Conservation (phyloP, 2,113 vertebrate species). For the Syngnathus typhle region DNA sequence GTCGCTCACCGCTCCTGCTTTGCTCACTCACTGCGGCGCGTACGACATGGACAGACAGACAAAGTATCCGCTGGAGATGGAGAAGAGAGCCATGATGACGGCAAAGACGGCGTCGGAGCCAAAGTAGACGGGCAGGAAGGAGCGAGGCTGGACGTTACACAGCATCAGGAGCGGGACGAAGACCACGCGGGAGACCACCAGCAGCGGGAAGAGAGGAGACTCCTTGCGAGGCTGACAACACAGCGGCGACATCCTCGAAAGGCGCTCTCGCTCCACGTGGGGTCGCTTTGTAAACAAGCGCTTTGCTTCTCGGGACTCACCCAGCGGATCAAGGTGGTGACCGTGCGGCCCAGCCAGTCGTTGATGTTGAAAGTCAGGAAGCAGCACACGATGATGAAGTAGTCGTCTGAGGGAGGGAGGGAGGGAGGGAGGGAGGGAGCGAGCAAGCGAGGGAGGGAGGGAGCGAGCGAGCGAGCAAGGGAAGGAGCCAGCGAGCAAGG, state of each 20-base stretch:
- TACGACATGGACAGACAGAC: slow-evolving; percentile 85
- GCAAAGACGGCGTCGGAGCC: slow-evolving; percentile 69
- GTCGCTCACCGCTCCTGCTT: too few species aligned
- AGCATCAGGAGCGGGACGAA: slow-evolving; percentile 82
- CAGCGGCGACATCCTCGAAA: too few species aligned
- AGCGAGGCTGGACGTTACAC: slow-evolving; percentile 72
- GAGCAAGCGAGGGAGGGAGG: too few species aligned
- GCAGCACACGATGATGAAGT: slow-evolving; percentile 80
- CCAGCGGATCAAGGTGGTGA: slow-evolving; percentile 75
- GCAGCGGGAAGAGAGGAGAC: slow-evolving; percentile 69
- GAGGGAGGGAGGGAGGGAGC: too few species aligned
- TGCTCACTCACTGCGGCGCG: slow-evolving; percentile 76
- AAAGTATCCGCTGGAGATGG: slow-evolving; percentile 80
- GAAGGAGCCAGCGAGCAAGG: too few species aligned
- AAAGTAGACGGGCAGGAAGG: slow-evolving; percentile 70
- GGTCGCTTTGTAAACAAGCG: not conserved
- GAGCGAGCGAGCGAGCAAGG: too few species aligned
- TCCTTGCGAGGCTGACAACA: slow-evolving; percentile 70
- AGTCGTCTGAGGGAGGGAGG: slow-evolving; percentile 57
- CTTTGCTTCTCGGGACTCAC: slow-evolving; percentile 45
- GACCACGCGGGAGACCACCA: slow-evolving; percentile 71
- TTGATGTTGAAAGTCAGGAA: slow-evolving; percentile 80
- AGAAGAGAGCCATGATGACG: slow-evolving; percentile 77
- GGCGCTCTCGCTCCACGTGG: too few species aligned
- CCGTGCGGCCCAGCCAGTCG: slow-evolving; percentile 77